Evolutionary conservation across 2,113 vertebrate species (phyloP).

Genomic region (Pelecanus crispus): DNA sequence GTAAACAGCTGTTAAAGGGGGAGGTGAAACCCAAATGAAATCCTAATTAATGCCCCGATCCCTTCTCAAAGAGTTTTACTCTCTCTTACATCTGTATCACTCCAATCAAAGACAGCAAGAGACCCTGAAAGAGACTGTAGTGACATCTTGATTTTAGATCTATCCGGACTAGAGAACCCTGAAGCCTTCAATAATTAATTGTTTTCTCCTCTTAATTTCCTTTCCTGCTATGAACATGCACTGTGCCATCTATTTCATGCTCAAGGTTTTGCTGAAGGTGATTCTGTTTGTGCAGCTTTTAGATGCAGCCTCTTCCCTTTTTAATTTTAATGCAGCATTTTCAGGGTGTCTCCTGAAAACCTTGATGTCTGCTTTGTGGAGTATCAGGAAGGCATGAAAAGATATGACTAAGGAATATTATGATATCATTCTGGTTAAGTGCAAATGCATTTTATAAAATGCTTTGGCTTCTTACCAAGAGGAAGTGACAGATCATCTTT

Average conservation of each 20-base stretch:
- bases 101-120: neutral
- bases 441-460: conserved; percentile 54
- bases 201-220: conserved; percentile 36
- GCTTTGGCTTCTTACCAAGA: conserved; percentile 35
- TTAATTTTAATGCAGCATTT: conserved; percentile 53
- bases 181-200: conserved; percentile 45
- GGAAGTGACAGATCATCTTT: conserved; percentile 44
- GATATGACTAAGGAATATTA: conserved; percentile 57
- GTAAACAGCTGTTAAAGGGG: neutral
- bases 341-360: conserved; percentile 20
- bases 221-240: neutral
- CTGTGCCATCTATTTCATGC: neutral
- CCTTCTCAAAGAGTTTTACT: neutral
- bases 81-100: neutral
- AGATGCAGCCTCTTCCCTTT: neutral
- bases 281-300: conserved; percentile 4
- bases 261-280: conserved; percentile 63
- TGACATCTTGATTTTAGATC: conserved; percentile 8
- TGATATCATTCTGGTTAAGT: conserved; percentile 59
- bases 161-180: conserved; percentile 2
- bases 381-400: conserved; percentile 53
- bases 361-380: conserved; percentile 35
- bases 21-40: neutral
- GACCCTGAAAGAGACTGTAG: neutral
- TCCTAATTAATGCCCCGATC: neutral